phyloP scores from a whole-genome alignment of 2,113 vertebrate species.

The Hiodon alosoides region DNA sequence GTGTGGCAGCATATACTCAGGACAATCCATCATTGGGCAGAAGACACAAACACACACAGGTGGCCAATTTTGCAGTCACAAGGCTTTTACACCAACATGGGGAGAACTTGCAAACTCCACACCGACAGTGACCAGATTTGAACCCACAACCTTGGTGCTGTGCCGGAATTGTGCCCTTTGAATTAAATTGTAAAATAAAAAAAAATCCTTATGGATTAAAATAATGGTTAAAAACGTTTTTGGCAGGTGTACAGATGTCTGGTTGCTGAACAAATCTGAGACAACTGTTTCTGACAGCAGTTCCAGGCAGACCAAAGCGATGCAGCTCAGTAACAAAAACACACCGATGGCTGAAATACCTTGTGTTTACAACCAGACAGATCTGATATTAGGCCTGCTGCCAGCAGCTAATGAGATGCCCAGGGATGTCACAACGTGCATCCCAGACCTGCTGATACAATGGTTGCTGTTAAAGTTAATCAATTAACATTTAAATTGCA shows the following conservation, averaged over 20 bases:
- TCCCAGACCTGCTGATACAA: neutral
- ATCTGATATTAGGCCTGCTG: neutral
- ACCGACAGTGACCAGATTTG: too few species aligned
- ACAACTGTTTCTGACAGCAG: neutral
- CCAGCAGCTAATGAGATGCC: neutral
- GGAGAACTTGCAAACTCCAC: too few species aligned
- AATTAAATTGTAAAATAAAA: neutral
- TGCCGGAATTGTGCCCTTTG: neutral
- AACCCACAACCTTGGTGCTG: too few species aligned
- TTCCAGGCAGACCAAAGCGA: neutral
- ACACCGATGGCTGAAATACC: neutral
- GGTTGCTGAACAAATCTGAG: too few species aligned
- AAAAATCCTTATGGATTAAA: neutral
- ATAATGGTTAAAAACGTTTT: neutral
- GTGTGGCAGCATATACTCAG: too few species aligned
- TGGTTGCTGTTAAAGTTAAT: neutral
- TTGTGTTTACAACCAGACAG: neutral
- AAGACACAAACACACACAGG: too few species aligned
- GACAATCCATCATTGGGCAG: too few species aligned
- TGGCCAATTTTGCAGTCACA: too few species aligned
- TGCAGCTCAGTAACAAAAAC: neutral
- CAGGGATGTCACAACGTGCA: neutral
- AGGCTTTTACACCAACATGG: too few species aligned
- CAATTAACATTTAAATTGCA: neutral
- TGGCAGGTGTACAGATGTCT: neutral